Conservation (phyloP, 2,113 vertebrate species). For the Micronycteris hirsuta region DNA sequence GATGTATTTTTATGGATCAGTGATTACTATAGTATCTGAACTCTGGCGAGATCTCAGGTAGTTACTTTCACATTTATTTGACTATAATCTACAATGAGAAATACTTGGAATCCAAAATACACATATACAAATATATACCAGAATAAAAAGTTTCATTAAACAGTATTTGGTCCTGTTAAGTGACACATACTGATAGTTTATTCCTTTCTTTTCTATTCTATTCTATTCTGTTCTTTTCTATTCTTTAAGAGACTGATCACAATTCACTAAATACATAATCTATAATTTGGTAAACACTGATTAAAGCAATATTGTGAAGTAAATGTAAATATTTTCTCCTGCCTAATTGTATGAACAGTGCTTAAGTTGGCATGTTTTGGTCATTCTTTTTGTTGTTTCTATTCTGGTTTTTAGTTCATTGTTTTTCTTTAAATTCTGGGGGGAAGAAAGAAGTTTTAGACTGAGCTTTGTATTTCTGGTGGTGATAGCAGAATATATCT, state of each 20-base stretch:
- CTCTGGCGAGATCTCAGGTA: background rate
- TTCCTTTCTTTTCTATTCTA: background rate
- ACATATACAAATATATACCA: background rate
- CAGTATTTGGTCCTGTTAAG: background rate
- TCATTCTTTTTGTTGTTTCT: background rate
- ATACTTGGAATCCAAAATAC: background rate
- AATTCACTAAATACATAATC: background rate
- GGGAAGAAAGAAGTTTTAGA: slow-evolving; percentile 16
- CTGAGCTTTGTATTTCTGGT: background rate
- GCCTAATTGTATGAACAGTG: background rate
- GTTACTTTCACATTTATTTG: background rate
- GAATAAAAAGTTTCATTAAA: background rate
- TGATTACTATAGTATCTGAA: background rate
- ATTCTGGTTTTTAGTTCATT: background rate
- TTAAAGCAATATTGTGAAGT: background rate
- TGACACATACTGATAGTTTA: background rate
- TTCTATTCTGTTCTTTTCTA: background rate
- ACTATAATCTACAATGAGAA: background rate
- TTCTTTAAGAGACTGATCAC: background rate
- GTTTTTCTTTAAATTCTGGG: background rate
- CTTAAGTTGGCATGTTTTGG: background rate
- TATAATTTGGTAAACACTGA: slow-evolving; percentile 2
- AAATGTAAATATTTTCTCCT: background rate
- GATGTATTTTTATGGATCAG: slow-evolving; percentile 10
- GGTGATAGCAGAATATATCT: background rate